phyloP scores from a whole-genome alignment of 2,888 invertebrate genomes.

The Latrodectus elegans region DNA sequence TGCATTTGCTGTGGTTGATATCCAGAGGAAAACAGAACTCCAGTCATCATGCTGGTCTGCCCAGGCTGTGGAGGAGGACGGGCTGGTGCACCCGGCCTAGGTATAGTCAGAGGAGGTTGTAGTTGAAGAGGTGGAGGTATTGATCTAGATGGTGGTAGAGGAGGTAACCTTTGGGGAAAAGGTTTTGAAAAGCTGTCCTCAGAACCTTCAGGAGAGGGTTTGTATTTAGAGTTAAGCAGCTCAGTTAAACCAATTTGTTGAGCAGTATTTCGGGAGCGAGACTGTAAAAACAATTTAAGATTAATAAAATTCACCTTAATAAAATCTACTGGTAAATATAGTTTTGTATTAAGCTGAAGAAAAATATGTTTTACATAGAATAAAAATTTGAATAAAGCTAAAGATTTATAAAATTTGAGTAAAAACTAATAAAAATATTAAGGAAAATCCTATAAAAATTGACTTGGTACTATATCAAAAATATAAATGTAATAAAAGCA shows the following conservation, averaged over 20 bases:
- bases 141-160: not conserved
- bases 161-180: not conserved
- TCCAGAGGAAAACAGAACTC: conserved; percentile 34
- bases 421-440: too few relatives aligned
- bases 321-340: too few relatives aligned
- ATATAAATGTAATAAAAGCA: too few relatives aligned
- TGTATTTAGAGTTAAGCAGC: conserved; percentile 30
- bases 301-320: too few relatives aligned
- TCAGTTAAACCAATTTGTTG: conserved; percentile 46
- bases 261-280: conserved; percentile 10
- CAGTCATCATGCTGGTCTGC: conserved; percentile 17
- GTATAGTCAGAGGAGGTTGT: not conserved
- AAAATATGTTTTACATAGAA: too few relatives aligned
- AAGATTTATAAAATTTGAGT: too few relatives aligned
- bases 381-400: too few relatives aligned
- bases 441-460: too few relatives aligned
- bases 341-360: too few relatives aligned
- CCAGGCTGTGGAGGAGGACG: conserved; percentile 8
- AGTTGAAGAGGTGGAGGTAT: conserved; percentile 6
- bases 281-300: conserved; percentile 1
- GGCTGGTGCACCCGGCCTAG: not conserved
- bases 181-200: not conserved
- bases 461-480: too few relatives aligned
- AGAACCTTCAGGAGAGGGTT: not conserved
- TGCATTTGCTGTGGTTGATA: not conserved